Base-by-base conservation (phyloP, 2,113 vertebrate species). In the Seriola rivoliana region DNA sequence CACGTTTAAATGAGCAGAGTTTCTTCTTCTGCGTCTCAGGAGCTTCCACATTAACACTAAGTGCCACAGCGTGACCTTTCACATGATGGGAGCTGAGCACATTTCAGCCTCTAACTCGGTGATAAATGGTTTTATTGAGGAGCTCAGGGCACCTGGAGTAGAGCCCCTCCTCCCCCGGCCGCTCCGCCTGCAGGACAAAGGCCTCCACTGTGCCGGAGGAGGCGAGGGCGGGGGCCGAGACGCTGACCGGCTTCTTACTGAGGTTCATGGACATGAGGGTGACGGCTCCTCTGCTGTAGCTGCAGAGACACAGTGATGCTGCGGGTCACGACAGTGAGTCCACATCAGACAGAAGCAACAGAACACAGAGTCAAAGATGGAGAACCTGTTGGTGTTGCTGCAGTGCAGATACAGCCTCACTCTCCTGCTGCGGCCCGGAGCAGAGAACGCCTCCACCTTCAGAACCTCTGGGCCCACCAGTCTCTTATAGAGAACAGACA, bases 401-500 rank as follows among this genome's bases (percentile, higher is more conserved):
- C 98, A 99, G 74, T 99, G 98, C 82, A 99, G 95, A 75, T 99
- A 99, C 7, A 97, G 87, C 0, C 98, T 93, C 19, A 98, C 93
- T 38, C 85, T 93, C 55, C 74, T 91, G 42, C 0, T 91, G 0
- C 0, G 64, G 57, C 57, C 85, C 5, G 16, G 64, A 72, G 34
- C 32, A 3, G 81, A 68, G 32, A 70, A 32, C 0, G 94, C 84
- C 12, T 68, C 12, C 0, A 93, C 88, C 9, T 82, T 88, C 75
- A 99, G 81, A 62, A 99, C 98, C 42, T 93, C 95, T 38, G 92
- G 93, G 57, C 98, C 98, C 12, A 98, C 97, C 8, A 99, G 94
- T 32, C 94, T 95, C 95, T 99, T 99, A 85, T 97, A 97, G 34
- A 99, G 91, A 44, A 99, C 88, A 0, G 98, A 99, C 0, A 99